Percentiles rank a stretch among this genome's conserved stretches.
These are phyloP conservation scores for Paradoxurus hermaphroditus DNA, from an alignment of 2,113 vertebrate genomes.

Conservation along the genomic window DNA sequence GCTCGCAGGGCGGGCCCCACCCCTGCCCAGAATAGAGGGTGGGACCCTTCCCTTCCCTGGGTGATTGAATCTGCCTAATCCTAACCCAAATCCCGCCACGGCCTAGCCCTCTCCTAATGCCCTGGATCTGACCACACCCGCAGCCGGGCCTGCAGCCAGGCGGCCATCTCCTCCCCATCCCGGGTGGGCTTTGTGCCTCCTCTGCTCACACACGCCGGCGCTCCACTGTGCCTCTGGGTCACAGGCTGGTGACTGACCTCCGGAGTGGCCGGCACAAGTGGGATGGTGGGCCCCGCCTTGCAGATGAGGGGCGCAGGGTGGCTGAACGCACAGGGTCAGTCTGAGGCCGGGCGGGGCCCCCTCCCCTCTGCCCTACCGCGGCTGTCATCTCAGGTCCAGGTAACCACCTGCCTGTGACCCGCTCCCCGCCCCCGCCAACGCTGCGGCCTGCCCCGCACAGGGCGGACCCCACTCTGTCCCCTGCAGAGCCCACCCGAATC, in stretches of 20 bases:
- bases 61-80: not conserved
- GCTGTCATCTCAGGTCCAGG: not conserved
- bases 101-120: not conserved
- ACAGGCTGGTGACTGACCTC: not conserved
- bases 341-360: not conserved
- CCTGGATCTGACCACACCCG: rapidly evolving
- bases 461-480: not conserved
- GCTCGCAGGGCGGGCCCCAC: not conserved
- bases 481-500: not conserved
- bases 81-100: not conserved
- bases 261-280: not conserved
- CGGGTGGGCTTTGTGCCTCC: not conserved
- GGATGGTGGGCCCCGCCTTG: not conserved
- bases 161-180: not conserved
- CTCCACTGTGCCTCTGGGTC: not conserved
- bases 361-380: rapidly evolving
- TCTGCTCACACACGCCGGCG: not conserved
- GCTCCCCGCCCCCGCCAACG: not conserved
- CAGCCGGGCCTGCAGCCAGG: not conserved
- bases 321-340: too few species aligned
- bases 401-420: not conserved
- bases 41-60: not conserved
- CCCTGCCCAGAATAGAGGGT: not conserved
- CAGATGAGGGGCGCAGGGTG: too few species aligned
- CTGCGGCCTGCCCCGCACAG: not conserved